These are phyloP conservation scores for Sphecodes monilicornis DNA, from an alignment of 2,888 invertebrate genomes.

Conservation along the genomic window DNA sequence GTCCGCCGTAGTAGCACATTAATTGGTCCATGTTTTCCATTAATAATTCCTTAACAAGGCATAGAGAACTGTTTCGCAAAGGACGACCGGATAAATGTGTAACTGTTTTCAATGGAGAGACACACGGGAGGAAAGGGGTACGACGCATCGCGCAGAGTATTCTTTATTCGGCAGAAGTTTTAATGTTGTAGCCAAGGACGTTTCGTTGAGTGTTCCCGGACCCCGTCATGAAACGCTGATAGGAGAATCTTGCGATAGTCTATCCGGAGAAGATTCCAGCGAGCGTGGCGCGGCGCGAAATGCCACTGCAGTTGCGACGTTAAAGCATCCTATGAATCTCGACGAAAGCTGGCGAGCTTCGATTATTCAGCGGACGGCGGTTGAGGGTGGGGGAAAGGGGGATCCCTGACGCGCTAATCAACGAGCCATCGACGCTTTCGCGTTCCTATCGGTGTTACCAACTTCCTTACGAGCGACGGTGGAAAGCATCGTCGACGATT, in stretches of 20 bases:
- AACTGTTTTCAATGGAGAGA: not conserved
- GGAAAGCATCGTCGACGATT: conserved; percentile 52
- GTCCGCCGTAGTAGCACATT: too few relatives aligned
- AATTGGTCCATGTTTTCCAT: too few relatives aligned
- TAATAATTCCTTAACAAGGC: too few relatives aligned
- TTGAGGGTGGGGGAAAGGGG: not conserved
- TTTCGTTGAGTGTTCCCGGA: not conserved
- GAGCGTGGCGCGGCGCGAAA: not conserved
- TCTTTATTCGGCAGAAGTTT: not conserved
- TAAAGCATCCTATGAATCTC: conserved; percentile 23
- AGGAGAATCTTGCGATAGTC: not conserved
- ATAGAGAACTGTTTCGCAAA: too few relatives aligned
- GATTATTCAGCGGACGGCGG: conserved; percentile 4
- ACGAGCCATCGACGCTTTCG: conserved; percentile 35
- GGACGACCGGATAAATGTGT: not conserved
- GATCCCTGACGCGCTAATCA: conserved; percentile 46
- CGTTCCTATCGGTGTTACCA: conserved; percentile 40
- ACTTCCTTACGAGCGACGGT: conserved; percentile 61
- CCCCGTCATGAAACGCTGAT: conserved; percentile 20
- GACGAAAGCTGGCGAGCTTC: conserved; percentile 1
- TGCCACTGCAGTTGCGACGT: conserved; percentile 11
- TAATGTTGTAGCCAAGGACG: not conserved
- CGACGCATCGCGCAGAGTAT: not conserved
- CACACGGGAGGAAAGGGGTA: not conserved
- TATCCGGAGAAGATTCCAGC: not conserved